Conservation (phyloP, 2,797 vertebrate genomes). For the Manis crassicaudata region DNA sequence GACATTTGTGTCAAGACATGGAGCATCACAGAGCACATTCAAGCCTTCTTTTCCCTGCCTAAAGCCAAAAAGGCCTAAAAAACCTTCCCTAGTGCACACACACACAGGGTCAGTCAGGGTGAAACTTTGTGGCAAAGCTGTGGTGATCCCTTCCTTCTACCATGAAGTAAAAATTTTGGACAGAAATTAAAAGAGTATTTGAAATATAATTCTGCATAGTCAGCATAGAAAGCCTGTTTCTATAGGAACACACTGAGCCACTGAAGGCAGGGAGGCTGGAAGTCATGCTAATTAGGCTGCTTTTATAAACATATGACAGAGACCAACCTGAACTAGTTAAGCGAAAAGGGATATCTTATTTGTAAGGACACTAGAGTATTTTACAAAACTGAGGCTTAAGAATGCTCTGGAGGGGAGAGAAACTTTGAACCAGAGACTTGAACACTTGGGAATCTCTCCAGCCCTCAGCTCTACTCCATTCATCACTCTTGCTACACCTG, state of each 20-base stretch:
- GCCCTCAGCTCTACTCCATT: neutral
- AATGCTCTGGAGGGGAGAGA: neutral
- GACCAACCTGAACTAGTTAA: neutral
- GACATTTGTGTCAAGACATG: neutral
- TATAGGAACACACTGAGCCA: neutral
- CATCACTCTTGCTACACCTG: neutral
- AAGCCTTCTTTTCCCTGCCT: neutral
- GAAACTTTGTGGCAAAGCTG: neutral
- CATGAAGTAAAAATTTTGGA: neutral
- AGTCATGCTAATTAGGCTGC: neutral
- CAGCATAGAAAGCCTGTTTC: neutral
- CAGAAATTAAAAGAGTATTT: neutral
- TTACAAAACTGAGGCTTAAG: slow-evolving; percentile 2
- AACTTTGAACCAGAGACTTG: neutral
- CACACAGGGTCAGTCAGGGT: neutral
- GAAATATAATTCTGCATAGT: neutral
- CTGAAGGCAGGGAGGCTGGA: neutral
- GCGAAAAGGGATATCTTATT: neutral
- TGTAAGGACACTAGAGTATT: neutral
- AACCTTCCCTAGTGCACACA: neutral
- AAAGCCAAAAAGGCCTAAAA: neutral
- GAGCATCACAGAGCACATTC: neutral
- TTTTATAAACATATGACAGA: neutral
- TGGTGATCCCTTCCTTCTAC: neutral
- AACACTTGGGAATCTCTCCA: neutral